Base-by-base conservation (phyloP, 1,140 invertebrate genomes). In the Caerostris extrusa region DNA sequence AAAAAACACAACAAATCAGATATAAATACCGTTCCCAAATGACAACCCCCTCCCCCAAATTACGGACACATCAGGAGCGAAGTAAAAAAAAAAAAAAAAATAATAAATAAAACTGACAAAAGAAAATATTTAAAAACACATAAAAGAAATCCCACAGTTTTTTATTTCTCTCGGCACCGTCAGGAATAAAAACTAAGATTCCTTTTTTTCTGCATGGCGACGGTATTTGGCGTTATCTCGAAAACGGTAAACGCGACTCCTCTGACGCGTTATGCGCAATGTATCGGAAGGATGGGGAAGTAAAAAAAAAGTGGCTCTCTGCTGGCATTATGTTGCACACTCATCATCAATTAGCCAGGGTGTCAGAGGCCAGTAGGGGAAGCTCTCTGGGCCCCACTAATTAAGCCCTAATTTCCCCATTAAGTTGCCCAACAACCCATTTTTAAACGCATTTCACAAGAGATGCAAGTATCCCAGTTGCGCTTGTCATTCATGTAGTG, bases 381-480 rank as follows among this genome's bases (percentile, higher is more conserved):
- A n/a, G 64, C 83, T 87, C 91, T 87, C 82, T n/a, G 64, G 91
- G 61, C 82, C 91, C 91, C 19, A 57, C 64, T 93, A 82, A 93
- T 93, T n/a, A n/a, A 82, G 81, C 83, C 91, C 83, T 93, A 93
- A 93, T 93, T 93, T 93, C 91, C 83, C 91, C 91, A 93, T 93
- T 93, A 93, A 61, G 58, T 57, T n/a, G 50, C 34, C 91, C 91
- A 93, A 93, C 91, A 93, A 60, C 82, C 91, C 91, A 86, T 86
- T 93, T 93, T 93, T 92, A 69, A 92, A 67, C 77, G 81, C 90
- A 57, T 85, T 83, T 85, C 34, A 67, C 58, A 83, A 92, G 77
- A 83, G 85, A 92, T 60, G n/a, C n/a, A n/a, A 67, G 81, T 92
- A 92, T 92, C 90, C 90, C 81, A 77, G 89, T 77, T 58, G 71